Conservation (phyloP, 2,888 invertebrate species). For the Ennomos fuscantarius region DNA sequence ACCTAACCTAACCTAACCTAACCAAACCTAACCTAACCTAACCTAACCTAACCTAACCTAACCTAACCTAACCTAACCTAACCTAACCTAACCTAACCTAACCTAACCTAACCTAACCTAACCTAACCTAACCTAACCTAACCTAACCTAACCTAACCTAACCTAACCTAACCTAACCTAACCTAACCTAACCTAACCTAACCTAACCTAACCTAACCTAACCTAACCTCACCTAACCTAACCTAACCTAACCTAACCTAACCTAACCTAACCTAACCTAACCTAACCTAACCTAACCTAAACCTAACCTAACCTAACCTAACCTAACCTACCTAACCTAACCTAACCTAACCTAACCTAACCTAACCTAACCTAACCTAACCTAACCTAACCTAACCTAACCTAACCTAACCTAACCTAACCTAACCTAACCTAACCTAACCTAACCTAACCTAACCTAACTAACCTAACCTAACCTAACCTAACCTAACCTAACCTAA, state of each 20-base stretch:
- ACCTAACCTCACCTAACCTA: constrained; percentile 25
- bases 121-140: constrained; percentile 22
- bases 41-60: constrained; percentile 39
- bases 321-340: constrained; percentile 18
- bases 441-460: constrained; percentile 23
- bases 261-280: constrained; percentile 32
- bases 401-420: constrained; percentile 35
- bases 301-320: constrained; percentile 25
- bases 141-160: constrained; percentile 27
- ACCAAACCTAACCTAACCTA: constrained; percentile 40
- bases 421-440: constrained; percentile 34
- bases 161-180: constrained; percentile 29
- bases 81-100: constrained; percentile 33
- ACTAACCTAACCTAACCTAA: constrained; percentile 37
- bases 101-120: constrained; percentile 22
- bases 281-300: constrained; percentile 30
- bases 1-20: constrained; percentile 43
- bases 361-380: constrained; percentile 27
- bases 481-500: constrained; percentile 36
- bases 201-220: constrained; percentile 14
- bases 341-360: constrained; percentile 21
- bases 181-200: constrained; percentile 17
- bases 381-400: constrained; percentile 35
- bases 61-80: constrained; percentile 25
- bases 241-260: constrained; percentile 31